phyloP scores from a whole-genome alignment of 2,888 invertebrate species.

The Camptogramma bilineatum region DNA sequence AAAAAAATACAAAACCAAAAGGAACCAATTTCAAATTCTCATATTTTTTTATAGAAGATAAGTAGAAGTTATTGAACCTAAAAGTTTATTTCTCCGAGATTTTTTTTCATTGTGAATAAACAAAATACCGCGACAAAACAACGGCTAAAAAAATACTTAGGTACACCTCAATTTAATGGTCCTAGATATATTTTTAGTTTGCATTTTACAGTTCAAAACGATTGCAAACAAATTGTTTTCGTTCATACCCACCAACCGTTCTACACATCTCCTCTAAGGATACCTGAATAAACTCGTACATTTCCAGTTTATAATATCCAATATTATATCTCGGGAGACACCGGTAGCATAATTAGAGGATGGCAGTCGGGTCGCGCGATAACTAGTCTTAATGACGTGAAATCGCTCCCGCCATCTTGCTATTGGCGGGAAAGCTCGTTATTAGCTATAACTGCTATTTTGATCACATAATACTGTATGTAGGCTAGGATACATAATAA shows the following conservation, averaged over 20 bases:
- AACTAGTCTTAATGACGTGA: conserved; percentile 80
- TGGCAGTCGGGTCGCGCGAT: conserved; percentile 74
- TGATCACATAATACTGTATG: conserved; percentile 22
- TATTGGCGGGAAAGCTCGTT: conserved; percentile 73
- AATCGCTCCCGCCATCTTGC: conserved; percentile 76
- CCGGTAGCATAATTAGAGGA: conserved; percentile 78
- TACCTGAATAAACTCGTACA: conserved; percentile 43
- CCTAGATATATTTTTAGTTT: too few species aligned
- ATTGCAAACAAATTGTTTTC: not conserved
- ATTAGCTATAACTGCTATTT: conserved; percentile 58
- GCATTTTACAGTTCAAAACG: too few species aligned
- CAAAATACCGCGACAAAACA: too few species aligned
- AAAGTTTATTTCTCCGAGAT: too few species aligned
- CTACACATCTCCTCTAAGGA: conserved; percentile 20
- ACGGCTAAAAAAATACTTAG: too few species aligned
- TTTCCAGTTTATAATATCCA: conserved; percentile 74
- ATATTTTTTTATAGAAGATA: too few species aligned
- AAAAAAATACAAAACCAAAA: too few species aligned
- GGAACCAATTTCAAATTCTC: too few species aligned
- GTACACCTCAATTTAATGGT: too few species aligned
- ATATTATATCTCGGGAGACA: conserved; percentile 71
- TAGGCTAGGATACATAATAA: not conserved
- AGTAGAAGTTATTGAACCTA: too few species aligned
- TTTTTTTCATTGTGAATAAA: too few species aligned
- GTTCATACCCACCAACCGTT: conserved; percentile 7